Conservation (phyloP, 1,140 invertebrate genomes). For the Argopecten irradians region DNA sequence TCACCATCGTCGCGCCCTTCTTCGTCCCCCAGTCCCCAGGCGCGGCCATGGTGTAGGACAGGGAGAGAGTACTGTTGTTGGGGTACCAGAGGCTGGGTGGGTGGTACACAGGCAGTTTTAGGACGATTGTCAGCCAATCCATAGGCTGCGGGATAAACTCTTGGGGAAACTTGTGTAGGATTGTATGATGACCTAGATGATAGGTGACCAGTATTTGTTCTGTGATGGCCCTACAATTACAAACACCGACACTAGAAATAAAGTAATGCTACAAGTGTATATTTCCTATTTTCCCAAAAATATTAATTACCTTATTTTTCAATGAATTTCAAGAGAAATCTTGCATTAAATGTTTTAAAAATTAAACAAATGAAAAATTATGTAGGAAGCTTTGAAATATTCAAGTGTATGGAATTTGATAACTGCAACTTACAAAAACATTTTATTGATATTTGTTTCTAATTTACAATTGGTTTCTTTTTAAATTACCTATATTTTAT, state of each 20-base stretch:
- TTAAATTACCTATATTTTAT: too few species aligned
- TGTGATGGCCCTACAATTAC: not conserved
- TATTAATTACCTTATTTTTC: too few species aligned
- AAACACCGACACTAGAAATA: not conserved
- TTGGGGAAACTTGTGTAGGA: constrained; percentile 1
- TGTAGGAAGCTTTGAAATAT: too few species aligned
- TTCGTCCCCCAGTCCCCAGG: not conserved
- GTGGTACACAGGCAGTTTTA: not conserved
- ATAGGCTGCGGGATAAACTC: not conserved
- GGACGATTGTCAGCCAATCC: not conserved
- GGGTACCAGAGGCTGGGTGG: not conserved
- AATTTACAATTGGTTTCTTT: too few species aligned
- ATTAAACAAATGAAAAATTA: too few species aligned
- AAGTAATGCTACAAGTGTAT: too few species aligned
- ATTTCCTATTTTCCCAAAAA: too few species aligned
- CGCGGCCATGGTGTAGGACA: not conserved
- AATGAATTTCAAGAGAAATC: too few species aligned
- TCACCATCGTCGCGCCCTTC: constrained; percentile 29
- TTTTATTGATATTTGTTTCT: too few species aligned
- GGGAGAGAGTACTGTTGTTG: constrained; percentile 12
- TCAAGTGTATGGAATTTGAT: too few species aligned
- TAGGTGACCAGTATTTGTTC: not conserved
- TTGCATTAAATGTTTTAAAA: too few species aligned
- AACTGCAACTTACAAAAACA: too few species aligned
- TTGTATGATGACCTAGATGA: not conserved